Evolutionary conservation across 2,113 vertebrate genomes (phyloP).

Genomic region (Galbula dea): DNA sequence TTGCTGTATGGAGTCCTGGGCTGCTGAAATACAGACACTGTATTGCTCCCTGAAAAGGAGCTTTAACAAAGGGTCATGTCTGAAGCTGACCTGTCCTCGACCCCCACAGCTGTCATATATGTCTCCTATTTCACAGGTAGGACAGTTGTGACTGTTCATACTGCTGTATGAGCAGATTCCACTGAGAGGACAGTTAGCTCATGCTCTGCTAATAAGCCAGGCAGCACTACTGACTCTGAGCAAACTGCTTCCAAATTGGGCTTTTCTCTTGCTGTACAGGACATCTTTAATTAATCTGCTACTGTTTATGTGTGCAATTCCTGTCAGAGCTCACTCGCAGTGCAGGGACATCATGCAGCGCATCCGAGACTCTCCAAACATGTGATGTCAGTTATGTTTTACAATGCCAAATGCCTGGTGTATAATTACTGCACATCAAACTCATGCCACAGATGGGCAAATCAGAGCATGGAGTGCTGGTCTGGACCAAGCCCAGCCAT

Average conservation of each 20-base stretch:
- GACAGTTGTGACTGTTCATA: background rate
- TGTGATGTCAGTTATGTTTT: background rate
- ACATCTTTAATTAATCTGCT: slow-evolving; percentile 46
- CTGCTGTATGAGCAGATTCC: background rate
- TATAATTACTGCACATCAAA: background rate
- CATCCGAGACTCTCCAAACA: background rate
- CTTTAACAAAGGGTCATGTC: background rate
- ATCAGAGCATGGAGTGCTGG: background rate
- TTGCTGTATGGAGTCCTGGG: background rate
- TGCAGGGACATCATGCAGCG: background rate
- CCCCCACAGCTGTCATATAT: accelerated
- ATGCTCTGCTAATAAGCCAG: background rate
- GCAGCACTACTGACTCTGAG: background rate
- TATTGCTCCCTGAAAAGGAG: background rate
- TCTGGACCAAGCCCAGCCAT: background rate
- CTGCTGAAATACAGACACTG: background rate
- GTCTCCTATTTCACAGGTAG: background rate
- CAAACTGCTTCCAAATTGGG: background rate
- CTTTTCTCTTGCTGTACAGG: background rate
- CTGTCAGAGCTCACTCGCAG: background rate
- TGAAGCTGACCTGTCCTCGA: background rate
- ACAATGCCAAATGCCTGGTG: background rate
- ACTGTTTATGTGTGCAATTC: background rate
- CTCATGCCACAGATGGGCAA: background rate
- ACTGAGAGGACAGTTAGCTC: background rate